Base-by-base conservation (phyloP, 2,797 vertebrate species). In the Yasuhikotakia modesta region DNA sequence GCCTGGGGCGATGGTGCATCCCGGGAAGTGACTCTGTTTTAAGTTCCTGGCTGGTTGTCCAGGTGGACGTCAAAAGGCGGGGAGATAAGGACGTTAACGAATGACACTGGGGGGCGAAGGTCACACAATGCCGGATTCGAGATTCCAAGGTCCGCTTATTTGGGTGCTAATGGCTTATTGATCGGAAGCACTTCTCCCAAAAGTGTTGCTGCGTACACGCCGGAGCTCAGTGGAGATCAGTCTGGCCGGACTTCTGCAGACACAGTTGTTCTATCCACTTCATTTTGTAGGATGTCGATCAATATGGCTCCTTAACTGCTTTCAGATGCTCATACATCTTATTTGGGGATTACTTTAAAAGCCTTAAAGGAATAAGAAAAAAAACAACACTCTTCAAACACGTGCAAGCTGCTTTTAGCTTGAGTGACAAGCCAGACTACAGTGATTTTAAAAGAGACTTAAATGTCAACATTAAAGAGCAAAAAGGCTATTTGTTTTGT, bases 111-210 rank as follows among this genome's bases (percentile, higher is more conserved):
- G 27, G 50, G 79, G 76, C 32, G 19, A 79, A 83, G 85, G 81
- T 82, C 64, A 63, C 16, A 83, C 73, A 78, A 83, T 76, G 81
- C 69, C n/a, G 48, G 50, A 86, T 53, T 57, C 22, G 13, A 55
- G 68, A 35, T 78, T 67, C 75, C 60, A 22, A 55, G 48, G 32
- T 80, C 58, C 80, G 78, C 83, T 88, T 80, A 88, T 90, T 88
- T 88, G 90, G 86, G 87, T 90, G 87, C 89, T 93, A 93, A 93
- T 91, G 80, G 90, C 80, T 93, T 94, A 92, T 94, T 86, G 92
- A 93, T 92, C 87, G 57, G 58, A 57, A 81, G 83, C 66, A 78
- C 75, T 84, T 85, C 53, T 72, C 70, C 50, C 32, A 45, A 77
- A 85, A 81, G 52, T 10, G 35, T 68, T 81, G 43, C 52, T 12